Evolutionary conservation across 2,888 invertebrate genomes (phyloP).

Genomic region (Aphidoletes aphidimyza): DNA sequence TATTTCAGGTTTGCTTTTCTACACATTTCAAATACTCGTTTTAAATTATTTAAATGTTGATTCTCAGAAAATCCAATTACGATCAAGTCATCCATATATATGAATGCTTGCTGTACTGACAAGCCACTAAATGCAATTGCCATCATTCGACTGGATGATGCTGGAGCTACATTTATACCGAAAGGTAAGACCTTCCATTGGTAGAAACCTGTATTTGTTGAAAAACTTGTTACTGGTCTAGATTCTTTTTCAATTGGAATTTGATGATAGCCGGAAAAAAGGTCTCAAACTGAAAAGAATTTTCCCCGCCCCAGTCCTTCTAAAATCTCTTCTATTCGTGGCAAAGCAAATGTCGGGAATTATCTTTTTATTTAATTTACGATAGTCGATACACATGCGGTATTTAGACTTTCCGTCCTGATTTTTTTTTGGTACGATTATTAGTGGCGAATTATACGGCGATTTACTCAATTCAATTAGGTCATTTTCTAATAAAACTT

Average conservation of each 20-base stretch:
- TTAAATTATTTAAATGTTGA: slow-evolving; percentile 56
- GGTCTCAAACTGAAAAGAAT: not conserved
- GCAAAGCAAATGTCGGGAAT: not conserved
- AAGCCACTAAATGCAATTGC: slow-evolving; percentile 58
- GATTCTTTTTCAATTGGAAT: slow-evolving; percentile 55
- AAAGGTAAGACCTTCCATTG: slow-evolving; percentile 58
- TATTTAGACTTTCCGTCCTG: not conserved
- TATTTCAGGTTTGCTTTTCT: slow-evolving; percentile 56
- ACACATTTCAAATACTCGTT: slow-evolving; percentile 58
- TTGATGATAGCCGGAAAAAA: slow-evolving; percentile 56
- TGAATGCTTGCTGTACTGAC: slow-evolving; percentile 57
- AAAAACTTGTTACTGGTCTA: slow-evolving; percentile 58
- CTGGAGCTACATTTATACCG: slow-evolving; percentile 58
- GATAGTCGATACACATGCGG: not conserved
- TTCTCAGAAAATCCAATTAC: slow-evolving; percentile 58
- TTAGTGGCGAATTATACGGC: slow-evolving; percentile 58
- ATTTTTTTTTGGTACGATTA: slow-evolving; percentile 59
- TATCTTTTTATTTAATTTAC: not conserved
- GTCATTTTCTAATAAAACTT: slow-evolving; percentile 57
- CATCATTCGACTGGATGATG: slow-evolving; percentile 60
- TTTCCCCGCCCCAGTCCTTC: not conserved
- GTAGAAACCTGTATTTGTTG: slow-evolving; percentile 57
- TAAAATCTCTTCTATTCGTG: not conserved
- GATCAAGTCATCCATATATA: slow-evolving; percentile 59
- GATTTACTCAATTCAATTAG: slow-evolving; percentile 58